Conservation (phyloP, 2,113 vertebrate species). For the Planiliza haematocheilus region DNA sequence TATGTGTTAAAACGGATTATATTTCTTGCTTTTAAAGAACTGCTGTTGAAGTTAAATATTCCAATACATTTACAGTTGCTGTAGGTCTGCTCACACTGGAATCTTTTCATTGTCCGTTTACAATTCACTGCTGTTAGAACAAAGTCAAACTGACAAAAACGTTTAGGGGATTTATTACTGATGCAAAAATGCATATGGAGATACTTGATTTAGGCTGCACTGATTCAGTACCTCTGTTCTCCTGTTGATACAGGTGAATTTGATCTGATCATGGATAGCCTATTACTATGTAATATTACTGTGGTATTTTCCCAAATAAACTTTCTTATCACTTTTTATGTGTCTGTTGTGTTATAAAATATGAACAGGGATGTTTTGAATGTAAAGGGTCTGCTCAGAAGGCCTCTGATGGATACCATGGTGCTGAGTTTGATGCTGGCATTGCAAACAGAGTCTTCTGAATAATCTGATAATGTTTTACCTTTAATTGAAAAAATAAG, state of each 20-base stretch:
- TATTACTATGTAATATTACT: constrained; percentile 63
- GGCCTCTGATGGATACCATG: too few species aligned
- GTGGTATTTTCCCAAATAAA: constrained; percentile 38
- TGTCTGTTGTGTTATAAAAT: background rate
- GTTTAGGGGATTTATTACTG: background rate
- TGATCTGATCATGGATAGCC: constrained; percentile 13
- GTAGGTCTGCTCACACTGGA: constrained; percentile 3
- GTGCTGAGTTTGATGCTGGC: background rate
- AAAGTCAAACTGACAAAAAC: background rate
- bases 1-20: background rate
- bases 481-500: too few species aligned
- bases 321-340: background rate
- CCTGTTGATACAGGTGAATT: background rate
- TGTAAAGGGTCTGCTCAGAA: too few species aligned
- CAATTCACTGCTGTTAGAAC: background rate
- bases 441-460: too few species aligned
- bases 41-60: too few species aligned
- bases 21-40: background rate
- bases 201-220: background rate
- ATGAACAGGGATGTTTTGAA: too few species aligned
- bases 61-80: too few species aligned
- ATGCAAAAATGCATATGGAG: constrained; percentile 3
- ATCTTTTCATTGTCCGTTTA: background rate
- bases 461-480: too few species aligned
- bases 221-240: constrained; percentile 7